Evolutionary conservation across 2,888 invertebrate genomes (phyloP), one percentile per base, ranked within the genome.

Genomic region (Helobdella robusta): DNA sequence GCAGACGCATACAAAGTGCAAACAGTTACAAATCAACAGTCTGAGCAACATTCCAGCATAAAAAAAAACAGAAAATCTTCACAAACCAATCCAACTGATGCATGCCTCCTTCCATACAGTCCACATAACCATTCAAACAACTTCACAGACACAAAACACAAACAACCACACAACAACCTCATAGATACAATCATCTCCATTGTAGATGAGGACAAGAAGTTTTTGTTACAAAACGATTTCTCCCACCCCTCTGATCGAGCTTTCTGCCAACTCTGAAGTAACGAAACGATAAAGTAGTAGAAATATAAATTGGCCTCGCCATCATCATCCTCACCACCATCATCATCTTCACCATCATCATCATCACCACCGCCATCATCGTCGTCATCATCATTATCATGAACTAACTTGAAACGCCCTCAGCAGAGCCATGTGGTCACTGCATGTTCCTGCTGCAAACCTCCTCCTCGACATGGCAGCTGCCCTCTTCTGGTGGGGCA

Each of bases 141-240:
- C n/a, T n/a, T n/a, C n/a, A n/a, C n/a, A n/a, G n/a, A n/a, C n/a
- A n/a, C n/a, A n/a, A n/a, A n/a, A n/a, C n/a, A n/a, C n/a, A n/a
- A n/a, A n/a, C n/a, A n/a, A n/a, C 20, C 1, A 25, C 11, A 1
- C 0, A 40, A 66, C 58, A 69, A 79, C 80, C 93, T 84, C 74
- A 90, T 88, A 0, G 88, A 89, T 15, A 87, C 85, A 34, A 95
- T 87, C 85, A 89, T 88, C 75, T 91, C 90, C 89, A 97, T 90
- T 0, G 88, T 86, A 0, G 89, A 86, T 0, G 86, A 83, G 46
- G 88, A 88, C 64, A 91, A 83, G 69, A 86, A 87, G 75, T 89
- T 86, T 65, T 86, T 84, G 5, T 85, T 82, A 79, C 90, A 90
- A 76, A 88, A 89, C 0, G 82, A 81, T 32, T 83, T 82, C 72